A percentile compares a stretch with the other conserved stretches of the same genome.
phyloP scores from a whole-genome alignment of 2,113 vertebrate species.

The Columba livia region DNA sequence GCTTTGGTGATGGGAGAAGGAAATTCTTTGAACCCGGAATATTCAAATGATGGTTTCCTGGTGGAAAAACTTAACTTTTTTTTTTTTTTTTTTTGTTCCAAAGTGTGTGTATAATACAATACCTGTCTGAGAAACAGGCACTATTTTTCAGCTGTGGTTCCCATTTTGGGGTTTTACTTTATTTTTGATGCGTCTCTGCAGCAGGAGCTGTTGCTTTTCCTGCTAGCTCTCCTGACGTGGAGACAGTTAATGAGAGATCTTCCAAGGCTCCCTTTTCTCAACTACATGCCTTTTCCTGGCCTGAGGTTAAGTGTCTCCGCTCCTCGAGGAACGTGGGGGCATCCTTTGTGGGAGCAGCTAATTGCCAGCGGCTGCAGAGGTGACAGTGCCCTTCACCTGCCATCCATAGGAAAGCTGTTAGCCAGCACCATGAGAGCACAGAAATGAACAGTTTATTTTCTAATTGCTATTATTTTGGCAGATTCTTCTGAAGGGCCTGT shows the following conservation, averaged over 20 bases:
- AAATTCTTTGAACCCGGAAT: neutral
- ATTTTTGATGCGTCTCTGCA: neutral
- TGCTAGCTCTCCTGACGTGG: neutral
- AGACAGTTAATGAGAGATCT: neutral
- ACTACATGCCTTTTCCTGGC: neutral
- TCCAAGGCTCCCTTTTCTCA: neutral
- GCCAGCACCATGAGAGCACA: neutral
- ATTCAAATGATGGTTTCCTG: neutral
- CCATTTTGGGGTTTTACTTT: neutral
- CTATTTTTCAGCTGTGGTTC: neutral
- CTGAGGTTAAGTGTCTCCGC: neutral
- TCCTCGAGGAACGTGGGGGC: neutral
- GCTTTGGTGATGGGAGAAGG: neutral
- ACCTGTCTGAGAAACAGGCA: rapidly evolving
- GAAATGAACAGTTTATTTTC: neutral
- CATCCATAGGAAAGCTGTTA: neutral
- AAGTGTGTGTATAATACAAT: neutral
- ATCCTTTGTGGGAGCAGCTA: neutral
- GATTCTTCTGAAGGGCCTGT: neutral
- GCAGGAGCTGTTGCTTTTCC: neutral
- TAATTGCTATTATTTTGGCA: neutral
- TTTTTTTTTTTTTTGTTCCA: neutral
- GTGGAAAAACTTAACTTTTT: neutral
- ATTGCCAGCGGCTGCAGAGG: neutral
- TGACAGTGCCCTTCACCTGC: neutral